Conservation (phyloP, 2,888 invertebrate genomes). For the Mythimna impura region DNA sequence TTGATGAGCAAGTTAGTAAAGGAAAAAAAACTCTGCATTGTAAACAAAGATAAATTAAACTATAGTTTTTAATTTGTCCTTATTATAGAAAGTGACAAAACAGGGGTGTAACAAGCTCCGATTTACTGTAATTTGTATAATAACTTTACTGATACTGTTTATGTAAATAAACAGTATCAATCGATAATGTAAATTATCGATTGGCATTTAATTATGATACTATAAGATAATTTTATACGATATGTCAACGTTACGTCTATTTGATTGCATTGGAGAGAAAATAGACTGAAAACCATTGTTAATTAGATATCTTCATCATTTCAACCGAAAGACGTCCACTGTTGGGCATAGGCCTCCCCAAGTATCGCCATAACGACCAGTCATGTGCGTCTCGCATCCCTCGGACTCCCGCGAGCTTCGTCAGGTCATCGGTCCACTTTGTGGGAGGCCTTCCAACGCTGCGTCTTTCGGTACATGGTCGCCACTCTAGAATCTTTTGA, state of each 20-base stretch:
- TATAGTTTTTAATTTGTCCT: neutral
- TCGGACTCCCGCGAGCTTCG: no score
- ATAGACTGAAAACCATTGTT: neutral
- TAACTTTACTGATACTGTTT: conserved; percentile 27
- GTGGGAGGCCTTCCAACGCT: no score
- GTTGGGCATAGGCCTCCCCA: no score
- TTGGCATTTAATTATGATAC: conserved; percentile 23
- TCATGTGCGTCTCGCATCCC: no score
- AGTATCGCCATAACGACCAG: no score
- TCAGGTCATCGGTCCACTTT: no score
- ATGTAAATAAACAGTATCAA: neutral
- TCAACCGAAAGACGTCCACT: no score
- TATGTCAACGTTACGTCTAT: conserved; percentile 23
- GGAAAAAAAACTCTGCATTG: conserved; percentile 32
- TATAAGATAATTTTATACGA: conserved; percentile 49
- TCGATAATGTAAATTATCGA: conserved; percentile 30
- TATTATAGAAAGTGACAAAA: neutral
- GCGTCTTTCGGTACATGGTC: no score
- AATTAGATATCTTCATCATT: no score
- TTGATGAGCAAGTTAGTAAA: conserved; percentile 47
- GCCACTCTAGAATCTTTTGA: no score
- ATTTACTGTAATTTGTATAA: conserved; percentile 6
- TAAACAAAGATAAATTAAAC: conserved; percentile 17
- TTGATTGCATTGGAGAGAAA: neutral
- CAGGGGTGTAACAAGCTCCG: neutral